Base-by-base conservation (phyloP, 2,113 vertebrate genomes). In the Sinocyclocheilus rhinocerous region DNA sequence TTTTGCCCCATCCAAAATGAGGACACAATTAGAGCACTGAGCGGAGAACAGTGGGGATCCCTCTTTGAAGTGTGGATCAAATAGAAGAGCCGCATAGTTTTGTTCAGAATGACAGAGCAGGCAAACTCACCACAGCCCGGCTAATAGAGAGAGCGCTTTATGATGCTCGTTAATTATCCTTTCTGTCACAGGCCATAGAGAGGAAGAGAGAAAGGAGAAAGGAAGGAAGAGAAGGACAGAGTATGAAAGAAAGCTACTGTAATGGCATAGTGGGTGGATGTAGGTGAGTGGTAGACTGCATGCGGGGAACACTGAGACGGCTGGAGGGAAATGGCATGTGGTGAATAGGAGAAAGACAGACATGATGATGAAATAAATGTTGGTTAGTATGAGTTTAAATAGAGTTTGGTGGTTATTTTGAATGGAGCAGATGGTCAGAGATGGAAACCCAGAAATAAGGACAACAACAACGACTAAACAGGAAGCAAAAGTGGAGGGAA, bases 141-240 rank as follows among this genome's bases (percentile, higher is more conserved):
- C 97, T 97, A 97, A 97, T 97, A 96, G 95, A 97, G 96, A 97
- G 95, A 96, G 95, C 95, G 95, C 94, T 97, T 97, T 97, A 97
- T 97, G 96, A 97, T 96, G 95, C 96, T 96, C 96, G 96, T 97
- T 97, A 97, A 97, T 97, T 97, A 97, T 95, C 93, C 93, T 95
- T 93, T 94, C 95, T 96, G 96, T 97, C 96, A 96, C 96, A 95
- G 84, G 94, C 95, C 95, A 96, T 55, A 73, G 92, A 95, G 94
- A 93, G 93, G 92, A 94, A 91, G 93, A 90, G 90, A 91, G 93
- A 88, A 87, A 85, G 8, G 73, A 67, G 24, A 57, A 88, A 67
- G 85, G 81, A 59, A 85, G 73, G 75, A 88, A 87, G 87, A 91
- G 33, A 61, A 70, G 73, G 79, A 16, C 61, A 57, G 65, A 48